Conservation (phyloP, 1,140 invertebrate species). For the Bombus waltoni region DNA sequence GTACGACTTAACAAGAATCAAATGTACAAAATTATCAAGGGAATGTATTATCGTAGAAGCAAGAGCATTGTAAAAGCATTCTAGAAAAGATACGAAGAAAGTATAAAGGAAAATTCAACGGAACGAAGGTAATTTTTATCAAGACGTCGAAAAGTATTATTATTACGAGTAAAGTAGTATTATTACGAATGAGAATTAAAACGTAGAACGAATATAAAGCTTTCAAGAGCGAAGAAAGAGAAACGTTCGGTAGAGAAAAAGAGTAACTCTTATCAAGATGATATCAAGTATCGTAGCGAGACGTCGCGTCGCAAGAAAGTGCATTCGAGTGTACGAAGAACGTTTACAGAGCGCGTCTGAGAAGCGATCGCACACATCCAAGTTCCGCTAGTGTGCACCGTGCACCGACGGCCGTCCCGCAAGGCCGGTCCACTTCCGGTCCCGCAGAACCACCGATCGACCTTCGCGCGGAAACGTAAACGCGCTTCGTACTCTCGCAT, state of each 20-base stretch:
- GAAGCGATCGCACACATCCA: neutral
- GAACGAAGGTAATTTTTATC: too few relatives aligned
- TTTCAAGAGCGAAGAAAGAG: neutral
- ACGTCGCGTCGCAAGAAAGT: neutral
- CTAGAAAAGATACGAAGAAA: too few relatives aligned
- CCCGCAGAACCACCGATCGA: slow-evolving; percentile 68
- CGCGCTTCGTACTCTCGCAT: slow-evolving; percentile 10
- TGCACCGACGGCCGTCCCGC: slow-evolving; percentile 73
- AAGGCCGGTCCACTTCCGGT: slow-evolving; percentile 81
- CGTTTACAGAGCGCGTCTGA: neutral
- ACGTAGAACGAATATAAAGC: neutral
- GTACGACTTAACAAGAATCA: too few relatives aligned
- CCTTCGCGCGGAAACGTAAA: slow-evolving; percentile 79
- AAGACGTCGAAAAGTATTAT: too few relatives aligned
- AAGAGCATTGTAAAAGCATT: too few relatives aligned
- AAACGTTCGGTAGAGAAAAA: too few relatives aligned
- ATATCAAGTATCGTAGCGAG: neutral
- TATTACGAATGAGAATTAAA: neutral
- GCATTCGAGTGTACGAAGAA: neutral
- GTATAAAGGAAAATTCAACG: too few relatives aligned
- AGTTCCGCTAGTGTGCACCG: slow-evolving; percentile 50
- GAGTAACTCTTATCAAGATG: neutral
- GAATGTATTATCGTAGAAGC: too few relatives aligned
- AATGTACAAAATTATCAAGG: too few relatives aligned
- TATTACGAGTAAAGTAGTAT: neutral